A percentile compares a stretch with the other conserved stretches of the same genome.
Evolutionary conservation across 2,113 vertebrate genomes (phyloP).

Genomic region (Neolamprologus variostigma): DNA sequence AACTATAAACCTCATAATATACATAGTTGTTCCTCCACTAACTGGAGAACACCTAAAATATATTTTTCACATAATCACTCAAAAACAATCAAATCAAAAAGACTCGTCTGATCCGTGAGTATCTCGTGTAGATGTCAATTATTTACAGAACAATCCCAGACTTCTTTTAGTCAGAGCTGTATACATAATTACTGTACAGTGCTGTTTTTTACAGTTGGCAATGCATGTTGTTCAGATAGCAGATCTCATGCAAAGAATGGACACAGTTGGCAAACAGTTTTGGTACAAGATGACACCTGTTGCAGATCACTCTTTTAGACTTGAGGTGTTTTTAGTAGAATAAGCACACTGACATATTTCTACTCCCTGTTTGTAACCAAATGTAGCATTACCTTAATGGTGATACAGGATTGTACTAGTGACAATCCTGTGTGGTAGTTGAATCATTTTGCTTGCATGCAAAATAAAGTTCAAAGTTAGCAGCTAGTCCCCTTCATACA

Average conservation of each 20-base stretch:
- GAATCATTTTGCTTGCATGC: conserved; percentile 23
- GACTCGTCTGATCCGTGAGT: conserved; percentile 47
- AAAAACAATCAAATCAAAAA: neutral
- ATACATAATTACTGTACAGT: conserved; percentile 37
- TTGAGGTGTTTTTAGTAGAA: conserved; percentile 24
- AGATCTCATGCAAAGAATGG: conserved; percentile 51
- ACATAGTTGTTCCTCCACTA: neutral
- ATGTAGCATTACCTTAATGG: neutral
- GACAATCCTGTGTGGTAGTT: conserved; percentile 30
- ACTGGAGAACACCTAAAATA: neutral
- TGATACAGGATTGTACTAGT: conserved; percentile 1
- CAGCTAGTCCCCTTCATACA: conserved; percentile 52
- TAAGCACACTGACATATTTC: conserved; percentile 23
- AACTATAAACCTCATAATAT: neutral
- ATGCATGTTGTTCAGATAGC: conserved; percentile 11
- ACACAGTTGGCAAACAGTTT: conserved; percentile 33
- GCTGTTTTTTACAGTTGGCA: conserved; percentile 36
- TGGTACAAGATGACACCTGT: neutral
- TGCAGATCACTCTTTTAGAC: neutral
- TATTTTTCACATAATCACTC: neutral
- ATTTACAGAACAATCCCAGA: conserved; percentile 51
- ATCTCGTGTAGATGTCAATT: neutral
- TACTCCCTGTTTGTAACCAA: neutral
- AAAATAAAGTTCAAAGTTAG: conserved; percentile 37
- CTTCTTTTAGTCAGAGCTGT: conserved; percentile 19